Evolutionary conservation across 2,797 vertebrate species (phyloP).

Genomic region (Chiroxiphia lanceolata): DNA sequence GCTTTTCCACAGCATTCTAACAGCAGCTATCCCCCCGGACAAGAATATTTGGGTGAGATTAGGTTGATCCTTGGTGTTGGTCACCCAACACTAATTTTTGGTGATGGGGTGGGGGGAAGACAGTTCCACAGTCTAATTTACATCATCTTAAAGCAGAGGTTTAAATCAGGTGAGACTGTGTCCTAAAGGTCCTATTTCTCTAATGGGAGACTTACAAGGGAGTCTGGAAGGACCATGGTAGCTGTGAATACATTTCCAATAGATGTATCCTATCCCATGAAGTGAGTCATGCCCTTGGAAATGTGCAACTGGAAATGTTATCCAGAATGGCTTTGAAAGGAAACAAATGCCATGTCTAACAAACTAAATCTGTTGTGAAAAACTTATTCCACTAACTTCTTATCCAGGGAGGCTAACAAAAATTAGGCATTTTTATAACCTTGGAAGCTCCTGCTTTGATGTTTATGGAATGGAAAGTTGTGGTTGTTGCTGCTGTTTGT

Average conservation of each 20-base stretch:
- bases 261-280: neutral
- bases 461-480: constrained; percentile 6
- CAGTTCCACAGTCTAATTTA: neutral
- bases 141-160: neutral
- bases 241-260: neutral
- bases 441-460: neutral
- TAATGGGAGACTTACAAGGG: neutral
- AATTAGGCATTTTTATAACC: constrained; percentile 1
- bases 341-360: constrained; percentile 1
- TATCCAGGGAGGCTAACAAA: neutral
- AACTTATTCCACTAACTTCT: neutral
- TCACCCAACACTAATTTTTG: neutral
- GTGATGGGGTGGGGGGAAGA: neutral
- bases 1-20: neutral
- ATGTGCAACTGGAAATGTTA: neutral
- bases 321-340: neutral
- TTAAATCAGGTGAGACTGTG: neutral
- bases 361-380: constrained; percentile 11
- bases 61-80: neutral
- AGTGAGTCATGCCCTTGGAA: neutral
- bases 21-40: neutral
- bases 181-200: neutral
- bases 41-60: neutral
- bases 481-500: neutral
- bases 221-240: neutral